Conservation (phyloP, 2,113 vertebrate genomes). For the Ibidorhyncha struthersii region DNA sequence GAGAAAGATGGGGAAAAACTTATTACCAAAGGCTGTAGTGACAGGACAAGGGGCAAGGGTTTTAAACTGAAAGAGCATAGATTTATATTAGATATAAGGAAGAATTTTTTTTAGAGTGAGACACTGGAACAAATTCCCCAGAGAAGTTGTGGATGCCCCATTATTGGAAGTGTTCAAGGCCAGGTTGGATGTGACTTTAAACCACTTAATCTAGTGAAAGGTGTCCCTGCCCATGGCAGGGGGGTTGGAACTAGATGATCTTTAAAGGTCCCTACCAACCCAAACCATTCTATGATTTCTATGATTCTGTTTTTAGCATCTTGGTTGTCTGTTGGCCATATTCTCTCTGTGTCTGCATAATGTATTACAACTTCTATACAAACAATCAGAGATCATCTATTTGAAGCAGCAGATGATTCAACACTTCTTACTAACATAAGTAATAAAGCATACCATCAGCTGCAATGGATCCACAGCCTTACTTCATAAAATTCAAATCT, state of each 20-base stretch:
- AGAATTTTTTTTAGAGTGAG: not conserved
- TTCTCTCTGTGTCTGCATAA: not conserved
- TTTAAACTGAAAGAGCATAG: not conserved
- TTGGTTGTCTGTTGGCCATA: rapidly evolving
- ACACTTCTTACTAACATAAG: not conserved
- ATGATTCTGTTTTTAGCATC: not conserved
- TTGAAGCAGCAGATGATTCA: not conserved
- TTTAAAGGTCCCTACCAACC: not conserved
- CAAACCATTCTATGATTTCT: not conserved
- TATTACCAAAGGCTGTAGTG: not conserved
- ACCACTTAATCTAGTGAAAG: not conserved
- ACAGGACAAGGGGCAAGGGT: not conserved
- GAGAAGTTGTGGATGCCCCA: not conserved
- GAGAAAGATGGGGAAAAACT: not conserved
- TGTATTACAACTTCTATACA: not conserved
- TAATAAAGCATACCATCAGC: not conserved
- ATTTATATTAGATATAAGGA: not conserved
- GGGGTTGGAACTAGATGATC: not conserved
- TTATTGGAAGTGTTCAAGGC: not conserved
- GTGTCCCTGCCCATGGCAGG: not conserved
- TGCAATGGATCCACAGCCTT: not conserved
- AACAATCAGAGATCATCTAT: not conserved
- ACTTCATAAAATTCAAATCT: not conserved
- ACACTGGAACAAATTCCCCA: not conserved
- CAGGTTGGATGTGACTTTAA: not conserved